phyloP scores from a whole-genome alignment of 2,797 vertebrate genomes.

The Cyclura pinguis region DNA sequence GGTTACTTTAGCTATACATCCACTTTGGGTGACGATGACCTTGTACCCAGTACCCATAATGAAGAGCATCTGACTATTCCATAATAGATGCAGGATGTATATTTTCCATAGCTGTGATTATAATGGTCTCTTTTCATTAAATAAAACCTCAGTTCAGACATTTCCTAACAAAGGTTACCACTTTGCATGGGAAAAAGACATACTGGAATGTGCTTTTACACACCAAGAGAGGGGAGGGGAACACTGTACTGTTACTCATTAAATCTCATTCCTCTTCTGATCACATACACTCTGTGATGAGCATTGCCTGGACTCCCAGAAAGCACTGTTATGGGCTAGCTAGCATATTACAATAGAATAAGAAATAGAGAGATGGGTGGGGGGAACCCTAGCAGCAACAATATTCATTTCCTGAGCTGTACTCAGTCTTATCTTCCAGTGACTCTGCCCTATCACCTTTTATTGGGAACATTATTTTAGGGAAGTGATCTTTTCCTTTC shows the following conservation, averaged over 20 bases:
- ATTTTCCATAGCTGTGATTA: conserved; percentile 66
- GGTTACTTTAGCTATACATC: not conserved
- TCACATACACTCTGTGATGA: not conserved
- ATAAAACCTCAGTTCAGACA: conserved; percentile 53
- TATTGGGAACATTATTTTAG: not conserved
- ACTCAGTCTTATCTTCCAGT: not conserved
- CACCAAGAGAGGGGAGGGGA: not conserved
- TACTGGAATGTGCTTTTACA: conserved; percentile 47
- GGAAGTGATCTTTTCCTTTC: not conserved
- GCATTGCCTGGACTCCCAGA: conserved; percentile 23
- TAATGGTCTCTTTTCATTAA: conserved; percentile 63
- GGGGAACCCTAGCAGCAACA: not conserved
- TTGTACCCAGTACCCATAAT: conserved; percentile 8
- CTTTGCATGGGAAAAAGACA: conserved; percentile 45
- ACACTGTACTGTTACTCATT: conserved; percentile 53
- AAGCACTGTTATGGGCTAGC: not conserved
- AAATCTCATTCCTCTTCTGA: conserved; percentile 20
- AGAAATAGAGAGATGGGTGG: not conserved
- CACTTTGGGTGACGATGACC: not conserved
- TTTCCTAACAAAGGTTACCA: conserved; percentile 68
- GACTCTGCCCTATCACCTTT: not conserved
- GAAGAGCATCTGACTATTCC: conserved; percentile 42
- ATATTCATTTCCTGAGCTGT: not conserved
- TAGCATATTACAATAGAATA: not conserved
- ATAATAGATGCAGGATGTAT: conserved; percentile 52